Evolutionary conservation across 2,797 vertebrate species (phyloP).

Genomic region (Tamandua tetradactyla): DNA sequence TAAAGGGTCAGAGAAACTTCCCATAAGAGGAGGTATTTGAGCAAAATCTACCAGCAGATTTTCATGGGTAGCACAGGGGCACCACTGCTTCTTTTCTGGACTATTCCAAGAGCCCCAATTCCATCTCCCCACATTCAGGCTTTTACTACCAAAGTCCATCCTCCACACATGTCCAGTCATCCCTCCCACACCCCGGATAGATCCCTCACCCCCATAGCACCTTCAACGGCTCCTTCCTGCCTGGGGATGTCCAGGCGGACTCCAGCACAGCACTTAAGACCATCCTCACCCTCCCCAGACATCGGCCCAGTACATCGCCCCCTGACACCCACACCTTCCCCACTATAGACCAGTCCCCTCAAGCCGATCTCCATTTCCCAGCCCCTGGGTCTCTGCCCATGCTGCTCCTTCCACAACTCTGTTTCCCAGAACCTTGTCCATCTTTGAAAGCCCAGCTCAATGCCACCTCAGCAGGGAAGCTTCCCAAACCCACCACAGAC

Average conservation of each 20-base stretch:
- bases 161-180: background rate
- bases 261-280: too few relatives aligned
- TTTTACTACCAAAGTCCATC: background rate
- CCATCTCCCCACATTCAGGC: background rate
- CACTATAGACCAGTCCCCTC: background rate
- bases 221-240: background rate
- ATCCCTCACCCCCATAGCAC: background rate
- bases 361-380: background rate
- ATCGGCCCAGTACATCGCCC: accelerated
- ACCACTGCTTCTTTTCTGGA: background rate
- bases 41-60: background rate
- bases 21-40: background rate
- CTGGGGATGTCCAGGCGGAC: too few relatives aligned
- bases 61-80: background rate
- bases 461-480: background rate
- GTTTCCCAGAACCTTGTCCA: background rate
- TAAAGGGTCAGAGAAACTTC: background rate
- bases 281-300: background rate
- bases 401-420: background rate
- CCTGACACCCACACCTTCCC: background rate
- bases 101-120: background rate
- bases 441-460: background rate
- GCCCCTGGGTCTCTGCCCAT: background rate
- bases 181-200: background rate
- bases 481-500: background rate